phyloP scores from a whole-genome alignment of 2,797 vertebrate genomes.

The Cuculus canorus region DNA sequence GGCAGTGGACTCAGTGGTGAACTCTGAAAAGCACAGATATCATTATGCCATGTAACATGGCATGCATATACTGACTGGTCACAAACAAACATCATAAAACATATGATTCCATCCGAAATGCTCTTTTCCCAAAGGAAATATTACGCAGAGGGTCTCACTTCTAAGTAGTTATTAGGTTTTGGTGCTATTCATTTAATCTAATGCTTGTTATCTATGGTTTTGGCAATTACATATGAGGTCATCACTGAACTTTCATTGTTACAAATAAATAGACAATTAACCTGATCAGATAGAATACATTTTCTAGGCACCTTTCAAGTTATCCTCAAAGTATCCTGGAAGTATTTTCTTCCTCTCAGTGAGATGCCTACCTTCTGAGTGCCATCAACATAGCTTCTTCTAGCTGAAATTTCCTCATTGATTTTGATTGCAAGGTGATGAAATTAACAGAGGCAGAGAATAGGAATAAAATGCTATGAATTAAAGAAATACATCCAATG shows the following conservation, averaged over 20 bases:
- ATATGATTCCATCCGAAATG: neutral
- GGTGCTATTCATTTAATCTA: neutral
- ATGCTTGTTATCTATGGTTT: neutral
- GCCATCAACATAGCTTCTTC: neutral
- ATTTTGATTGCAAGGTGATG: neutral
- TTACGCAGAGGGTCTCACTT: neutral
- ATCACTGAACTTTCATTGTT: neutral
- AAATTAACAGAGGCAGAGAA: neutral
- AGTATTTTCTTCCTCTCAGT: neutral
- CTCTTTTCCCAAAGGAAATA: neutral
- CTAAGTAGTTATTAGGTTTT: neutral
- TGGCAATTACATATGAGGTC: neutral
- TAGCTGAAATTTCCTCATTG: neutral
- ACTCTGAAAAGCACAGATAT: no score
- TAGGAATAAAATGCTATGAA: neutral
- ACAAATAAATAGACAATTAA: neutral
- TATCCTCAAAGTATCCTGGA: neutral
- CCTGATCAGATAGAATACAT: neutral
- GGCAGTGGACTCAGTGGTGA: neutral
- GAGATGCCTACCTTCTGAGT: neutral
- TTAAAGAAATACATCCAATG: neutral
- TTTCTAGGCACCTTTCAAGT: neutral
- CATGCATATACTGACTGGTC: rapidly evolving
- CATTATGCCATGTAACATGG: neutral
- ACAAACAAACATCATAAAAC: neutral